Evolutionary conservation across 2,113 vertebrate species (phyloP), one percentile per base, ranked within the genome.

Genomic region (Elaphurus davidianus): DNA sequence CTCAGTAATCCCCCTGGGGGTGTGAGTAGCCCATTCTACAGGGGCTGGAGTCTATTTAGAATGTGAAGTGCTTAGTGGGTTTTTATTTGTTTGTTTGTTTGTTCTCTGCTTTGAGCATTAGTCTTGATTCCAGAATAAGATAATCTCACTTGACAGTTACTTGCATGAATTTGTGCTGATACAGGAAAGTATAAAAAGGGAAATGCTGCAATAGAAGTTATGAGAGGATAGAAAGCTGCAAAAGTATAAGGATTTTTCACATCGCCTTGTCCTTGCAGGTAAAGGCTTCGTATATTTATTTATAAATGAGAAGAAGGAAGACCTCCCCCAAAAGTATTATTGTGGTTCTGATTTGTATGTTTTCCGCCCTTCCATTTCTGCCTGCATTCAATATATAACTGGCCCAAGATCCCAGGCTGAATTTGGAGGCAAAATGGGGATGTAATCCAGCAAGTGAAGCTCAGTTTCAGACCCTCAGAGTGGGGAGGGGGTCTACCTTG

Each of bases 141-240:
- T 96, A n/a, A 67, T 89, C 78, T 96, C 67, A 60, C 23, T 84
- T 86, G 94, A 87, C 67, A 86, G 93, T 92, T 55, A 83, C 87
- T 94, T 54, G 19, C 4, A 7, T 43, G 84, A 94, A 25, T 96
- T 91, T 83, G 52, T 94, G n/a, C 30, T 55, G 55, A 78, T 50
- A 57, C 50, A 43, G 59, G 47, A 94, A 74, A 90, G 21, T 40
- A 50, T n/a, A 89, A 64, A 60, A 67, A 30, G 23, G 57, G 64
- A 45, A 95, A 78, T 40, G 45, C 33, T 76, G 3, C 67, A 55
- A 57, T 14, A 60, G 43, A 94, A 59, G 9, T 47, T 45, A 47
- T 4, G 17, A 91, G 15, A 86, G 40, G 64, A 81, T 54, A 94
- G 40, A 60, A 33, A 96, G 12, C 54, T 15, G 40, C 4, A 33